These are phyloP conservation scores for Siderastrea radians DNA, from an alignment of 92 coral and sea anemone species.

Conservation along the genomic window DNA sequence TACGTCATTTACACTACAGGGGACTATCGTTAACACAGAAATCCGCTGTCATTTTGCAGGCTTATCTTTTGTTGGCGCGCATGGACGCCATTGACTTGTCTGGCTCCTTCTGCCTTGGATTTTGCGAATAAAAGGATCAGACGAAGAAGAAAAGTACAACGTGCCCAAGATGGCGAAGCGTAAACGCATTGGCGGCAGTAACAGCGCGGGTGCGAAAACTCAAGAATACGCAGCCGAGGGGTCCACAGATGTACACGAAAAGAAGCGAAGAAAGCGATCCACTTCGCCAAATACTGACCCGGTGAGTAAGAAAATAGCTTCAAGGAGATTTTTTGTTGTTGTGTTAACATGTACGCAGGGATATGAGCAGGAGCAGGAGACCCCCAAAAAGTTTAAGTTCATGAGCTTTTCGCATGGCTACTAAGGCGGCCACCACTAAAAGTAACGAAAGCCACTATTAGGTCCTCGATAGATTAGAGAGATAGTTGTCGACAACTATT, in stretches of 20 bases:
- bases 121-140: background rate
- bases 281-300: constrained; percentile 83
- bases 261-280: constrained; percentile 81
- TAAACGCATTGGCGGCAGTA: constrained; percentile 71
- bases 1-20: background rate
- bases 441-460: too few species aligned
- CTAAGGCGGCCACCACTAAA: too few species aligned
- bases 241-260: constrained; percentile 52
- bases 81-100: background rate
- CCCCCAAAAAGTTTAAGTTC: too few species aligned
- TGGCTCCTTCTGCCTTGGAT: too few species aligned
- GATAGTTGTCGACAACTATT: too few species aligned
- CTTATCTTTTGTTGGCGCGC: background rate
- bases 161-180: constrained; percentile 73
- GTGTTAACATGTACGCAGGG: too few species aligned
- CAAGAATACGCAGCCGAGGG: constrained; percentile 57
- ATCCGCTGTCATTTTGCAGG: constrained; percentile 28
- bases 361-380: too few species aligned
- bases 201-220: constrained; percentile 71
- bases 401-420: too few species aligned
- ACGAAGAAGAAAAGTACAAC: background rate
- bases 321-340: too few species aligned
- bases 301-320: constrained; percentile 51
- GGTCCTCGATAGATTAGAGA: too few species aligned
- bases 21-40: background rate